These are phyloP conservation scores for Eupelmus urozonus DNA, from an alignment of 2,888 invertebrate genomes.

Conservation along the genomic window DNA sequence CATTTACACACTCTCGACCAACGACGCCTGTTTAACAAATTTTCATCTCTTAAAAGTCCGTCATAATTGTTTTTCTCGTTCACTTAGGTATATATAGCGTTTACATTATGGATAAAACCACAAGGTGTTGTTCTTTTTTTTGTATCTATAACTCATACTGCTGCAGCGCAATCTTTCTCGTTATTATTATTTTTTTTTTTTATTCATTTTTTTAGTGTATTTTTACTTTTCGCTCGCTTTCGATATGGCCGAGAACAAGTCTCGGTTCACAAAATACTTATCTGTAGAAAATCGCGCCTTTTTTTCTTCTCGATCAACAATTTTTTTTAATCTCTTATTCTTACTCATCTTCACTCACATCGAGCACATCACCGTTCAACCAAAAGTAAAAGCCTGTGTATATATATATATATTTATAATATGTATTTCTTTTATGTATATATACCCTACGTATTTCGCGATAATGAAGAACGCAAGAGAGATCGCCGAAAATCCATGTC, in stretches of 20 bases:
- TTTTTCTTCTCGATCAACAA: constrained; percentile 44
- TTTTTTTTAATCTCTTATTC: constrained; percentile 45
- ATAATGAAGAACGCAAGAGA: constrained; percentile 36
- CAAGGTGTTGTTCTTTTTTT: constrained; percentile 33
- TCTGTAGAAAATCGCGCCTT: constrained; percentile 54
- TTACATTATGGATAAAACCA: constrained; percentile 57
- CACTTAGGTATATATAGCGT: constrained; percentile 43
- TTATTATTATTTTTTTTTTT: constrained; percentile 18
- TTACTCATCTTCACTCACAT: constrained; percentile 45
- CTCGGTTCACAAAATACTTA: constrained; percentile 57
- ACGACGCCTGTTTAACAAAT: constrained; percentile 47
- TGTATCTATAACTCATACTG: constrained; percentile 35
- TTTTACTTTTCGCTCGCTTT: constrained; percentile 26
- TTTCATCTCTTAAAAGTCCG: constrained; percentile 10
- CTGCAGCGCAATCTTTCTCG: constrained; percentile 33
- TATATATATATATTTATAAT: constrained; percentile 21
- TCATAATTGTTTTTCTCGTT: constrained; percentile 28
- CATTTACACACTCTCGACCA: constrained; percentile 15
- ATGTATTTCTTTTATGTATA: constrained; percentile 22
- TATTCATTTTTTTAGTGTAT: constrained; percentile 13
- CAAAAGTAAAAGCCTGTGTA: constrained; percentile 52
- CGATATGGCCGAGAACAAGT: constrained; percentile 38
- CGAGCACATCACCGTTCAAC: constrained; percentile 48
- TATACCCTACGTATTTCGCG: constrained; percentile 7
- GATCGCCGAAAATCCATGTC: constrained; percentile 16